phyloP scores from a whole-genome alignment of 2,113 vertebrate genomes.

The Ariopsis seemanni region DNA sequence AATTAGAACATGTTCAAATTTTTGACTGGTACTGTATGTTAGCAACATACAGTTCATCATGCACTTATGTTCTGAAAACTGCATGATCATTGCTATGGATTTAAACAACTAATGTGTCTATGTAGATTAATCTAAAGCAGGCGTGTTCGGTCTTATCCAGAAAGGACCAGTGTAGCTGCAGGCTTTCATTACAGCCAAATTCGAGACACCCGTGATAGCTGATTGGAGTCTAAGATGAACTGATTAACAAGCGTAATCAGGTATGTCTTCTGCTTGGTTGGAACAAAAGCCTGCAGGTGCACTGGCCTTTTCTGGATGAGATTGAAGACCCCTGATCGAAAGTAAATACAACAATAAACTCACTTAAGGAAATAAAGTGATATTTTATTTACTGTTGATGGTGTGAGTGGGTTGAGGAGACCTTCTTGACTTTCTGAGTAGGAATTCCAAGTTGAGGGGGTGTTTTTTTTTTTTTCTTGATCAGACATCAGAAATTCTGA shows the following conservation, averaged over 20 bases:
- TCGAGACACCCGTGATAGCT: not conserved
- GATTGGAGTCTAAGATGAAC: not conserved
- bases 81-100: not conserved
- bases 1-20: too few relatives aligned
- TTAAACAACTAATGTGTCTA: not conserved
- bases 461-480: not conserved
- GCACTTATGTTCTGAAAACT: not conserved
- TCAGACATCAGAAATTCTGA: not conserved
- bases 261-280: not conserved
- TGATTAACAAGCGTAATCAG: not conserved
- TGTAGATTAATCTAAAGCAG: not conserved
- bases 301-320: not conserved
- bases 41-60: not conserved
- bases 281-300: not conserved
- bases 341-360: not conserved
- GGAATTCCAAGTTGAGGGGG: not conserved
- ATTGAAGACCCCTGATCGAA: not conserved
- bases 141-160: not conserved
- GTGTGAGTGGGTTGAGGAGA: not conserved
- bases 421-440: too few relatives aligned
- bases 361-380: not conserved
- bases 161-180: not conserved
- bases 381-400: not conserved
- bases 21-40: too few relatives aligned
- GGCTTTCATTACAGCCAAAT: not conserved